Percentiles rank a stretch among this genome's conserved stretches.
phyloP scores from a whole-genome alignment of 1,140 invertebrate genomes.

The Zophobas morio region DNA sequence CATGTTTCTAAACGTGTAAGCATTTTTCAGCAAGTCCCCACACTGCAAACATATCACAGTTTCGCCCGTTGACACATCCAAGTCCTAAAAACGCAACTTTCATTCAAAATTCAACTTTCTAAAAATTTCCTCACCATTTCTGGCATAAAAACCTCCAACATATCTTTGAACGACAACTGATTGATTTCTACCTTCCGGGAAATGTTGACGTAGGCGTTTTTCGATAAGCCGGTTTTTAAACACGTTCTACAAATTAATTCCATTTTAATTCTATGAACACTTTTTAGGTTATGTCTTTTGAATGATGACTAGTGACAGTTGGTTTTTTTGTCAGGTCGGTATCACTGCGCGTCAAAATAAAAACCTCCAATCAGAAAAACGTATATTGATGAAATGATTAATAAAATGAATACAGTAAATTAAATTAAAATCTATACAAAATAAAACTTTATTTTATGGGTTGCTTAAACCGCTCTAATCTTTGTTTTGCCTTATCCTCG shows the following conservation, averaged over 20 bases:
- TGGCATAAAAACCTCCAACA: slow-evolving; percentile 22
- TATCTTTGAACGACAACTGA: slow-evolving; percentile 15
- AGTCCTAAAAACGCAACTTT: background rate
- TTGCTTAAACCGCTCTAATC: slow-evolving; percentile 63
- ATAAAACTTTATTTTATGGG: slow-evolving; percentile 56
- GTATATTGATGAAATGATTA: background rate
- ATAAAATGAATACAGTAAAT: slow-evolving; percentile 37
- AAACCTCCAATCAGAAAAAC: no score
- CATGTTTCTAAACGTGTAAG: slow-evolving; percentile 9
- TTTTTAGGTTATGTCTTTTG: background rate
- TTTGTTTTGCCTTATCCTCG: slow-evolving; percentile 58
- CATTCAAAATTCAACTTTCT: background rate
- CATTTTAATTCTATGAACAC: background rate
- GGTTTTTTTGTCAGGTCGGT: background rate
- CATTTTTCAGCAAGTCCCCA: background rate
- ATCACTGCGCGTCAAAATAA: background rate
- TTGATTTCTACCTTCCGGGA: background rate
- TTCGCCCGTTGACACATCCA: slow-evolving; percentile 5
- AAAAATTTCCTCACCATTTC: slow-evolving; percentile 1
- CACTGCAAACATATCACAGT: slow-evolving; percentile 1
- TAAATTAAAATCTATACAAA: slow-evolving; percentile 45
- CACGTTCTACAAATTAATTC: slow-evolving; percentile 26
- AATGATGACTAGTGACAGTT: background rate
- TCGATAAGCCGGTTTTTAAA: background rate
- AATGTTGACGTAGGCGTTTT: background rate